Percentiles rank a stretch among this genome's conserved stretches.
These are phyloP conservation scores for Coturnix japonica DNA, from an alignment of 2,113 vertebrate genomes.

Conservation along the genomic window DNA sequence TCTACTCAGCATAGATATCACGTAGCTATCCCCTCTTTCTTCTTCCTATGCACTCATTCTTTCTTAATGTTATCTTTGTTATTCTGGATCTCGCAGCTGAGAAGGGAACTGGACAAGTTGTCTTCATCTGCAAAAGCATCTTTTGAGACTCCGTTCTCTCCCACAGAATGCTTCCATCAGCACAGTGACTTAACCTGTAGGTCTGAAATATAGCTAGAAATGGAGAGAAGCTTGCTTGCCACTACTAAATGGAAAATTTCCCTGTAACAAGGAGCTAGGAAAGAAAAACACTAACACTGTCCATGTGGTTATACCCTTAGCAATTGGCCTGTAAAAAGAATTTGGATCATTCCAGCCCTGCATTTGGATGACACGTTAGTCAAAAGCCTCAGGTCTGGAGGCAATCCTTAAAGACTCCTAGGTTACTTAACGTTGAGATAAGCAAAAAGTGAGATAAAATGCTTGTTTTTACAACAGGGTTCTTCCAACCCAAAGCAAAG, in stretches of 20 bases:
- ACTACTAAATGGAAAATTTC: background rate
- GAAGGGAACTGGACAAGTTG: background rate
- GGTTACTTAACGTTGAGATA: background rate
- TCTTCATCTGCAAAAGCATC: background rate
- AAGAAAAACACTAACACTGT: background rate
- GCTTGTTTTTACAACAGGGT: background rate
- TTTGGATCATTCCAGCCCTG: background rate
- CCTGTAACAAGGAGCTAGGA: background rate
- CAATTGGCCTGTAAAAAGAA: background rate
- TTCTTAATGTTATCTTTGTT: background rate
- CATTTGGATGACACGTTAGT: background rate
- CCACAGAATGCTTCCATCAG: background rate
- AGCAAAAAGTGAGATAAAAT: background rate
- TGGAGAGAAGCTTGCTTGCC: background rate
- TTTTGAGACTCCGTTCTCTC: background rate
- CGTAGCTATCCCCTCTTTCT: background rate
- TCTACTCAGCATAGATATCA: background rate
- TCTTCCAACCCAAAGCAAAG: background rate
- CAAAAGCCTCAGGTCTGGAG: background rate
- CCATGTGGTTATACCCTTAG: background rate
- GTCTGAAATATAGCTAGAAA: background rate
- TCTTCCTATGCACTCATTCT: background rate
- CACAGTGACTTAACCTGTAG: background rate
- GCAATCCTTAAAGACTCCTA: background rate
- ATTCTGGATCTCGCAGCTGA: too few species aligned